These are phyloP conservation scores for Callipepla californica DNA, from an alignment of 2,113 vertebrate species.

Conservation along the genomic window DNA sequence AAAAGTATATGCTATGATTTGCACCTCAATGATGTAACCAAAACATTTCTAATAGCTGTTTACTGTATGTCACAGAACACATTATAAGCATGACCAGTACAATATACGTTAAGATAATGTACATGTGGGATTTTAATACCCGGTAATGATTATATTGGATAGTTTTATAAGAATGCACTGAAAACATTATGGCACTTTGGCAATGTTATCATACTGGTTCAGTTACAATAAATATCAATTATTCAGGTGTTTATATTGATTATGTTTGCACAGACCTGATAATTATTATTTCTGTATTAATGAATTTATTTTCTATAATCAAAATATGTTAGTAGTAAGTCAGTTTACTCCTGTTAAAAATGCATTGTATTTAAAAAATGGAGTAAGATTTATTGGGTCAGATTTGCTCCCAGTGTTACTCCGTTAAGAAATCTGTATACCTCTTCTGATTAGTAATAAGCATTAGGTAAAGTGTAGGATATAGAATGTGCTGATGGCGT, in stretches of 20 bases:
- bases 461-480: neutral
- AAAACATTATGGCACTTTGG: slow-evolving; percentile 42
- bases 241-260: slow-evolving; percentile 37
- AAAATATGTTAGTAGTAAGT: slow-evolving; percentile 1
- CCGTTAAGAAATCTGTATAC: neutral
- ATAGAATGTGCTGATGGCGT: neutral
- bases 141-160: slow-evolving; percentile 36
- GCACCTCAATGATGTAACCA: slow-evolving; percentile 59
- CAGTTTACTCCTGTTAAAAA: slow-evolving; percentile 36
- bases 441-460: neutral
- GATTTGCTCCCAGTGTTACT: slow-evolving; percentile 9
- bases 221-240: slow-evolving; percentile 7
- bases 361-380: neutral
- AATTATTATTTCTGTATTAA: slow-evolving; percentile 24
- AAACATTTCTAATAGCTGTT: slow-evolving; percentile 53
- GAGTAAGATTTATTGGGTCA: neutral
- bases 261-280: slow-evolving; percentile 52
- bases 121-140: slow-evolving; percentile 35
- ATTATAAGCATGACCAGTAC: slow-evolving; percentile 58
- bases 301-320: slow-evolving; percentile 34
- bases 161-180: slow-evolving; percentile 41
- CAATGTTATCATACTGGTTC: slow-evolving; percentile 21
- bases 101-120: slow-evolving; percentile 29
- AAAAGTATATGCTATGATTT: slow-evolving; percentile 51
- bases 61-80: slow-evolving; percentile 43